Percentiles rank a stretch among this genome's conserved stretches.
These are phyloP conservation scores for Bugula neritina DNA, from an alignment of 2,888 invertebrate species.

Conservation along the genomic window DNA sequence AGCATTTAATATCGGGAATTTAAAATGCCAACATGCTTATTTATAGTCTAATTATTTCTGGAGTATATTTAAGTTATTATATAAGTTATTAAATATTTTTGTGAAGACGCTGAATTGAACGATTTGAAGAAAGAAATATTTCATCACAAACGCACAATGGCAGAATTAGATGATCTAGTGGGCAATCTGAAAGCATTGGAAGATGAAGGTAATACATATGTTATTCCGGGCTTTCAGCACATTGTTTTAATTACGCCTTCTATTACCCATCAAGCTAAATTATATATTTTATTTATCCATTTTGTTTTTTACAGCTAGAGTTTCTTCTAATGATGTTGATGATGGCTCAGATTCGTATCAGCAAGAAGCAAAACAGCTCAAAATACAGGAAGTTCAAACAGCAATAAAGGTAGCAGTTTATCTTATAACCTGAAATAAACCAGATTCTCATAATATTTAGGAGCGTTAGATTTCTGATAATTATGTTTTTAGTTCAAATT, in stretches of 20 bases:
- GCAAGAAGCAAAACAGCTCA: background rate
- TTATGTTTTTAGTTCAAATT: too few species aligned
- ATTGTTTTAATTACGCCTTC: too few species aligned
- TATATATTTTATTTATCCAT: too few species aligned
- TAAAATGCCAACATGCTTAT: background rate
- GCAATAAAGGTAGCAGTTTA: background rate
- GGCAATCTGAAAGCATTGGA: background rate
- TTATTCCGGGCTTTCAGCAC: too few species aligned
- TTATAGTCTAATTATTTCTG: too few species aligned
- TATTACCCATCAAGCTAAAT: too few species aligned
- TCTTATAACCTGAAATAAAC: too few species aligned
- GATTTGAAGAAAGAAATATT: constrained; percentile 7
- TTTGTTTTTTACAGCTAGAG: background rate
- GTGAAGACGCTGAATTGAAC: background rate
- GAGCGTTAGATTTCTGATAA: too few species aligned
- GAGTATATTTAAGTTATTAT: too few species aligned
- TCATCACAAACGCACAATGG: constrained; percentile 7
- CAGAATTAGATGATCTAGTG: constrained; percentile 4
- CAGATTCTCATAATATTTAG: too few species aligned
- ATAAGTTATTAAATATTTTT: too few species aligned
- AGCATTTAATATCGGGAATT: background rate
- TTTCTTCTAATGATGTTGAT: background rate
- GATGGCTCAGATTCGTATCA: background rate
- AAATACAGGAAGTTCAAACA: background rate
- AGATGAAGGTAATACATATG: background rate